Base-by-base conservation (phyloP, 2,888 invertebrate genomes). In the Amblyteles armatorius region DNA sequence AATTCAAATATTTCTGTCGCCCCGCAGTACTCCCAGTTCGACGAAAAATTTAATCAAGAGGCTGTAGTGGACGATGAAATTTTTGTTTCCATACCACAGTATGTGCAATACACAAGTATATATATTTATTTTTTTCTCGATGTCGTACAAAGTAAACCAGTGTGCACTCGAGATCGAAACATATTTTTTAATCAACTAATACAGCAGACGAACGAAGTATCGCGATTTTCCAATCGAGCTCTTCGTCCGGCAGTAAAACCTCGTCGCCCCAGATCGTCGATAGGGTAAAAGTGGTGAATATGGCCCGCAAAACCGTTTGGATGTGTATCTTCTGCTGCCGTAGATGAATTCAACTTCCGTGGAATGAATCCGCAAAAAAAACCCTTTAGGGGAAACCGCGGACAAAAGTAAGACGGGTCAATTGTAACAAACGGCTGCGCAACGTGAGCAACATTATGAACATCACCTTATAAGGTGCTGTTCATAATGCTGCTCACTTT, bases 41-140 rank as follows among this genome's bases (percentile, higher is more conserved):
- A 69, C 71, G 80, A 65, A 71, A 78, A 79, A 84, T 84, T 84
- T 84, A 80, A 84, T 83, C 84, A 78, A 83, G 72, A 69, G 77
- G 44, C 77, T 29, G 81, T 68, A 77, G 79, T 72, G 52, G 78
- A 71, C 57, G n/a, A 5, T 48, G 50, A 73, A 79, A 84, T 82
- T 77, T 60, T 72, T 78, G 44, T 65, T 79, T 72, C 72, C n/a
- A 19, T 22, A 57, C 7, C 13, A 13, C 22, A 3, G 3, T 33
- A 11, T 52, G 5, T 19, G 40, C 19, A 40, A n/a, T 4, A 29
- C n/a, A 65, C 2, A 33, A 7, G 3, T 33, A 33, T 2, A 33
- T 33, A 63, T 63, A 33, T 22, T 3, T 22, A 11, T 22, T 26
- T 26, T 26, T 22, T 13, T 26, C 22, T 57, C 11, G 26, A 13